Evolutionary conservation across 1,140 invertebrate genomes (phyloP), one percentile per base, ranked within the genome.

Genomic region (Zaprionus davidi): DNA sequence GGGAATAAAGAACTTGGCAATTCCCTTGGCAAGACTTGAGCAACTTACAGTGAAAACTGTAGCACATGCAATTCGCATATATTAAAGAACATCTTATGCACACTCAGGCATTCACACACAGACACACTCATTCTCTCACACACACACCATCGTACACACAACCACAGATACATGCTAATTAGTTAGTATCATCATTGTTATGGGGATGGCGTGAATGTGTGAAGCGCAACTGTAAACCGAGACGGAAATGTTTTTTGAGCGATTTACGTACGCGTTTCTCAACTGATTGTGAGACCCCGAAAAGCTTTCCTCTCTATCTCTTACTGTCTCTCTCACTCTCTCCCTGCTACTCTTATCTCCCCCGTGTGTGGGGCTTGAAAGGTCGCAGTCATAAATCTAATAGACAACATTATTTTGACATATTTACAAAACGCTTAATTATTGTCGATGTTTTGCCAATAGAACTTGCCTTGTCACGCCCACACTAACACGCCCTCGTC

Each of bases 391-490:
- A 69, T 74, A 79, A 87, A 77, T 79, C 76, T 69, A 31, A 74
- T 63, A 71, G 71, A 69, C 60, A 78, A 26, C 72, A 71, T 73
- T 57, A 56, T 34, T 80, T 74, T 53, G 71, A 57, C 72, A 64
- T 76, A 73, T 78, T 73, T 69, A 64, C 57, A 44, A 82, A 75
- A 57, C 66, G 60, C 46, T 88, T 83, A 87, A 82, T 75, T 87
- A 80, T 57, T 81, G 66, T 58, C 74, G 79, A 81, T 84, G 72
- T 73, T 88, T 90, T 76, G 78, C n/a, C 68, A 78, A 82, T 71
- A 56, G 68, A 79, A 79, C 41, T 49, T 49, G 53, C 51, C 51
- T 70, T 17, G 71, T 26, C 71, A 71, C 70, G 74, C 44, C 73
- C 38, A 71, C 49, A 31, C 15, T 26, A 28, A 55, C 28, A 31